These are phyloP conservation scores for Noctilio leporinus DNA, from an alignment of 2,113 vertebrate species.

Conservation along the genomic window DNA sequence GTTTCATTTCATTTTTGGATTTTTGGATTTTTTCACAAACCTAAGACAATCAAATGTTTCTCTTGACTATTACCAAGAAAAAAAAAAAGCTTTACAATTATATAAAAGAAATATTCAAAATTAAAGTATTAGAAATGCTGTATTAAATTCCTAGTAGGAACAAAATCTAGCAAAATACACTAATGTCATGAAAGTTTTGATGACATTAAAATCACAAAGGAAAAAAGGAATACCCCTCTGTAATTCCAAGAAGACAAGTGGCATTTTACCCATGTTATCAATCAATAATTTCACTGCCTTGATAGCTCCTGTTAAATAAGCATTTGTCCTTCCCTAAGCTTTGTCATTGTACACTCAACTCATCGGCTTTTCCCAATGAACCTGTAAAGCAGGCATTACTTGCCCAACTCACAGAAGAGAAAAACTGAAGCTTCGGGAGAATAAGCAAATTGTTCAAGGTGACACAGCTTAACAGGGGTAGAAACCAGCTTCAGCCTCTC, in stretches of 20 bases:
- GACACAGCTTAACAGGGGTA: not conserved
- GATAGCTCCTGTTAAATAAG: not conserved
- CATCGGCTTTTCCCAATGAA: not conserved
- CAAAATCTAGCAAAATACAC: not conserved
- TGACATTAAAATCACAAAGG: not conserved
- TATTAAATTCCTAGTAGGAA: not conserved
- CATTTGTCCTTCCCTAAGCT: not conserved
- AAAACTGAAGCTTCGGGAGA: not conserved
- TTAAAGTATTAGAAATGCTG: not conserved
- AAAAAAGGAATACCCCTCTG: not conserved
- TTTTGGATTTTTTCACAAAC: constrained; percentile 6
- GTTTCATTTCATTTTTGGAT: constrained; percentile 4
- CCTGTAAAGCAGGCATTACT: not conserved
- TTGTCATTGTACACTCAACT: not conserved
- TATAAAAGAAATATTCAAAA: not conserved
- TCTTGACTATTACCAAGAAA: not conserved
- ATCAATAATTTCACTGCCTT: not conserved
- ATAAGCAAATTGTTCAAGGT: not conserved
- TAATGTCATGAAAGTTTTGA: not conserved
- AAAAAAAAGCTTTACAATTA: not conserved
- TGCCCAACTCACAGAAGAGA: not conserved
- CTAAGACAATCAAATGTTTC: not conserved
- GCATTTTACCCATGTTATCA: not conserved
- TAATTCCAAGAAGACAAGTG: not conserved
- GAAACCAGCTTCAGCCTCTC: not conserved